Base-by-base conservation (phyloP, 2,888 invertebrate species). In the Pyralis farinalis region DNA sequence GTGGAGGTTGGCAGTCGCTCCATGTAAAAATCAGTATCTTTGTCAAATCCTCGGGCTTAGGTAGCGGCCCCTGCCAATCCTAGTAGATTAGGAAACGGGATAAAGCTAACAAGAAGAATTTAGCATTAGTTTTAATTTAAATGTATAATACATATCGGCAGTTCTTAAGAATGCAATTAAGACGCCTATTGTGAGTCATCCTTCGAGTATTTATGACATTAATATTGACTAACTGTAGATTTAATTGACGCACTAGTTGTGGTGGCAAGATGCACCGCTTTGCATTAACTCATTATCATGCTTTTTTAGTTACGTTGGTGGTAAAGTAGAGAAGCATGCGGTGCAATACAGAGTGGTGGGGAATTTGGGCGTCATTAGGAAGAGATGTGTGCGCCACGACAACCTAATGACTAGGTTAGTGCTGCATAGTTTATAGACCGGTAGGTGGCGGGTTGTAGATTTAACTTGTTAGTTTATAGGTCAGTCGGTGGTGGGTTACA, bases 401-500 rank as follows among this genome's bases (percentile, higher is more conserved):
- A 85, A 80, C 76, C 44, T 73, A 51, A 83, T 83, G 68, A 84
- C 84, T 83, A 87, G 89, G 90, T 88, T 62, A 84, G 85, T 72
- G 50, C 39, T 53, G 46, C 43, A 47, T 39, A 30, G 38, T 66
- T 46, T 53, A 56, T 42, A 50, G 21, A n/a, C n/a, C n/a, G 43
- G 30, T 34, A 36, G 59, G 64, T 62, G 63, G 50, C 53, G 59
- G 58, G 37, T 42, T 47, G 44, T n/a, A n/a, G 38, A 41, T 39
- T 46, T 42, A 28, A 3, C 3, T 16, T 16, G 2, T 16, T 16
- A n/a, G n/a, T n/a, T n/a, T n/a, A n/a, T n/a, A n/a, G n/a, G n/a
- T n/a, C n/a, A 43, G 30, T 34, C 37, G 59, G 64, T 62, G 63
- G 50, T 53, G 59, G 58, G 37, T 42, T 47, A 44, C n/a, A n/a